Evolutionary conservation across 2,797 vertebrate species (phyloP).

Genomic region (Fistularia tabacaria): DNA sequence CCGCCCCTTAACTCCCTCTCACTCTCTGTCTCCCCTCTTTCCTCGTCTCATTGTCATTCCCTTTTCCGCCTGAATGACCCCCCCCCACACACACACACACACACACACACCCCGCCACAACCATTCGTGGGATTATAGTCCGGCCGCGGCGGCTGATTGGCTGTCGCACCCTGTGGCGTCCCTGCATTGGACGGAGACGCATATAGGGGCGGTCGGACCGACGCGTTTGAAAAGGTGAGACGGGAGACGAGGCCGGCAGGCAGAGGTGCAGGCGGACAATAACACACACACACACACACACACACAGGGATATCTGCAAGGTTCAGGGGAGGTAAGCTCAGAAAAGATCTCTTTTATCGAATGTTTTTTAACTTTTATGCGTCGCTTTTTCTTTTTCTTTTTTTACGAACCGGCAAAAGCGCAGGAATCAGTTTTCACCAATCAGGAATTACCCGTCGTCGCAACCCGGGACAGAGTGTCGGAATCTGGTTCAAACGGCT

Average conservation of each 20-base stretch:
- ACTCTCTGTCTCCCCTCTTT: slow-evolving; percentile 9
- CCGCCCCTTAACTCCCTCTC: slow-evolving; percentile 25
- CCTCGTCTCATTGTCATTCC: slow-evolving; percentile 58
- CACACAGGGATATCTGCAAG: too few relatives aligned
- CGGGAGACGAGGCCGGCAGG: slow-evolving; percentile 22
- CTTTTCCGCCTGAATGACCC: slow-evolving; percentile 61
- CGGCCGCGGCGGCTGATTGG: slow-evolving; percentile 68
- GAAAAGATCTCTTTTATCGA: too few relatives aligned
- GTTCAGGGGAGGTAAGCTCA: too few relatives aligned
- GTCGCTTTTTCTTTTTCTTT: too few relatives aligned
- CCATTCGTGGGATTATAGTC: slow-evolving; percentile 63
- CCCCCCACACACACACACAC: slow-evolving; percentile 2
- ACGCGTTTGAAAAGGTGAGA: slow-evolving; percentile 68
- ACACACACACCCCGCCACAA: too few relatives aligned
- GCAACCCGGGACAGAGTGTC: too few relatives aligned
- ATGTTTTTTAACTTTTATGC: too few relatives aligned
- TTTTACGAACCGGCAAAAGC: too few relatives aligned
- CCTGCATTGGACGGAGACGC: slow-evolving; percentile 57
- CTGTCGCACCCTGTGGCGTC: slow-evolving; percentile 31
- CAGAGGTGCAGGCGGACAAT: too few relatives aligned
- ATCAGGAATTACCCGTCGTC: too few relatives aligned
- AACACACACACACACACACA: too few relatives aligned
- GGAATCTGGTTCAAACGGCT: slow-evolving; percentile 20
- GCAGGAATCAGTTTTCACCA: too few relatives aligned
- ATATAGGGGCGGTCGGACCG: slow-evolving; percentile 57